These are phyloP conservation scores for Copsychus sechellarum DNA, from an alignment of 2,113 vertebrate genomes.

Conservation along the genomic window DNA sequence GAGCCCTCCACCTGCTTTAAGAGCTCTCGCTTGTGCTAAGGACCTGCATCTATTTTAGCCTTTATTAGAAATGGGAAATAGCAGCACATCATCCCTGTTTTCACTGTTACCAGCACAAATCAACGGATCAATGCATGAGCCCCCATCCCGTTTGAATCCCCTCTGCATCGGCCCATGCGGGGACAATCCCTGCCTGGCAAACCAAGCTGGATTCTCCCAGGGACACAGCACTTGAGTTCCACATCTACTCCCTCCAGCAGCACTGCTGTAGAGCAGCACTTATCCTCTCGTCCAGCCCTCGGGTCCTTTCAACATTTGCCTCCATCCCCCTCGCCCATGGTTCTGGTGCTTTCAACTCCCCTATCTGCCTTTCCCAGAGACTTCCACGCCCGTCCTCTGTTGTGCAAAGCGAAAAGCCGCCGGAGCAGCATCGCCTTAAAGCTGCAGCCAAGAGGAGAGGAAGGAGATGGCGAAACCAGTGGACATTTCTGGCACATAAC, in stretches of 20 bases:
- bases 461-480: not conserved
- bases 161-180: not conserved
- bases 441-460: not conserved
- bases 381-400: not conserved
- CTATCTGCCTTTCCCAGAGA: not conserved
- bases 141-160: not conserved
- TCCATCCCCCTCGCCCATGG: not conserved
- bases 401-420: not conserved
- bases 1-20: not conserved
- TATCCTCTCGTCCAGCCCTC: not conserved
- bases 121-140: fast-evolving
- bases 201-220: fast-evolving
- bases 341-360: not conserved
- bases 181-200: not conserved
- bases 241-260: not conserved
- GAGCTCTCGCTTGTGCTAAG: not conserved
- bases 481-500: not conserved
- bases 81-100: not conserved
- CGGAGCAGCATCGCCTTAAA: not conserved
- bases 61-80: not conserved
- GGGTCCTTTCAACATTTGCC: not conserved
- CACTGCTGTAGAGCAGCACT: not conserved
- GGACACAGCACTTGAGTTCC: not conserved
- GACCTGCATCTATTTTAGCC: not conserved
- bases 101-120: not conserved